Percentiles rank a stretch among this genome's conserved stretches.
Evolutionary conservation across 2,888 invertebrate genomes (phyloP).

Genomic region (Liposcelis brunnea): DNA sequence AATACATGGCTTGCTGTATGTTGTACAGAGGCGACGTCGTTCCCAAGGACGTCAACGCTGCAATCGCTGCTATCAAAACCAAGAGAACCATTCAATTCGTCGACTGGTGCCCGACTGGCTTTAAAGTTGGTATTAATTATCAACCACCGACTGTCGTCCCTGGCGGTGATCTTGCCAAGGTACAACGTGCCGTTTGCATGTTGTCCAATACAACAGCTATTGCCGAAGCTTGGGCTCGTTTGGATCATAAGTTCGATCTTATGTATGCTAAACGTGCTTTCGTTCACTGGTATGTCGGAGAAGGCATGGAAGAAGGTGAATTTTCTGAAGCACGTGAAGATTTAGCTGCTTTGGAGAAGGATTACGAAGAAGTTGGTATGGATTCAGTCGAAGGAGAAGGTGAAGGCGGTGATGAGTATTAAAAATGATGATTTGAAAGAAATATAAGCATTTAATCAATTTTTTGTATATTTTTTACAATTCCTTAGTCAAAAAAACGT

Average conservation of each 20-base stretch:
- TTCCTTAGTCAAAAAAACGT: too few relatives aligned
- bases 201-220: slow-evolving; percentile 49
- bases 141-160: slow-evolving; percentile 31
- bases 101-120: slow-evolving; percentile 27
- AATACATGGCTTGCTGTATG: slow-evolving; percentile 37
- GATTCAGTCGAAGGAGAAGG: slow-evolving; percentile 46
- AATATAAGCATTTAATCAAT: too few relatives aligned
- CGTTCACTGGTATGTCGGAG: slow-evolving; percentile 61
- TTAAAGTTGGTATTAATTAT: slow-evolving; percentile 37
- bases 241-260: slow-evolving; percentile 49
- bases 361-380: slow-evolving; percentile 56
- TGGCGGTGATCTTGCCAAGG: slow-evolving; percentile 37
- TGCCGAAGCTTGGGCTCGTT: slow-evolving; percentile 46
- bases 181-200: slow-evolving; percentile 47
- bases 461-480: too few relatives aligned
- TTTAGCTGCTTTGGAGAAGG: slow-evolving; percentile 51
- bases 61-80: slow-evolving; percentile 40
- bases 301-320: slow-evolving; percentile 72
- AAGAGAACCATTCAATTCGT: slow-evolving; percentile 38
- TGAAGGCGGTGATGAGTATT: slow-evolving; percentile 30
- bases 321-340: slow-evolving; percentile 68
- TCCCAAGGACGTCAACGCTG: slow-evolving; percentile 41
- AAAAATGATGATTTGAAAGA: too few relatives aligned
- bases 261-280: slow-evolving; percentile 53
- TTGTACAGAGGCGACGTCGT: slow-evolving; percentile 43